phyloP scores from a whole-genome alignment of 2,113 vertebrate genomes.

The Morone chrysops region DNA sequence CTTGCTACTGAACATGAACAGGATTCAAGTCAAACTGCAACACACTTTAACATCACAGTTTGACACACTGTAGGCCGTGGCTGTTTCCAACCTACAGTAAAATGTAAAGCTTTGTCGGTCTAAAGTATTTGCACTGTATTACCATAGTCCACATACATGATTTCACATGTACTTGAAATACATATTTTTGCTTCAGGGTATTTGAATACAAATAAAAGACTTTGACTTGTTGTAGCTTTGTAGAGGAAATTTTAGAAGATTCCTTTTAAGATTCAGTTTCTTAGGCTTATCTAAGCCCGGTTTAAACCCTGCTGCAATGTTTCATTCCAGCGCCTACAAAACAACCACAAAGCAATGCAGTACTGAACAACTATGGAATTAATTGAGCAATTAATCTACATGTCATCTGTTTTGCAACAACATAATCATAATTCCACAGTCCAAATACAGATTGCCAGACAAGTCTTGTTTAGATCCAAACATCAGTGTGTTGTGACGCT shows the following conservation, averaged over 20 bases:
- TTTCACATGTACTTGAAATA: background rate
- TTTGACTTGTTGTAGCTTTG: background rate
- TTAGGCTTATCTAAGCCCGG: background rate
- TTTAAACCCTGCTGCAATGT: background rate
- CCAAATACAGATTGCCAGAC: constrained; percentile 36
- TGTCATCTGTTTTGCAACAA: constrained; percentile 24
- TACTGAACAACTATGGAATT: constrained; percentile 9
- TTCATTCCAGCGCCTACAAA: background rate
- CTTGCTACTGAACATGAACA: too few relatives aligned
- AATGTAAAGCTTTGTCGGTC: background rate
- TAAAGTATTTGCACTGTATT: background rate
- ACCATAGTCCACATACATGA: background rate
- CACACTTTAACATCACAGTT: background rate
- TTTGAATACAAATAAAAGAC: background rate
- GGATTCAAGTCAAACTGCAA: background rate
- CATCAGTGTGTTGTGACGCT: constrained; percentile 36
- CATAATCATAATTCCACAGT: constrained; percentile 8
- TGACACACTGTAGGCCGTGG: background rate
- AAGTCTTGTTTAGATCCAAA: constrained; percentile 60
- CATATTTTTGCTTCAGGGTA: background rate
- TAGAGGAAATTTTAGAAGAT: too few relatives aligned
- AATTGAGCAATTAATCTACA: constrained; percentile 31
- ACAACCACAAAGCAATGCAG: background rate
- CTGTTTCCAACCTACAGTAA: background rate
- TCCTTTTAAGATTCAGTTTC: background rate